Evolutionary conservation across 2,888 invertebrate species (phyloP), one percentile per base, ranked within the genome.

Genomic region (Syrista parreyssii): DNA sequence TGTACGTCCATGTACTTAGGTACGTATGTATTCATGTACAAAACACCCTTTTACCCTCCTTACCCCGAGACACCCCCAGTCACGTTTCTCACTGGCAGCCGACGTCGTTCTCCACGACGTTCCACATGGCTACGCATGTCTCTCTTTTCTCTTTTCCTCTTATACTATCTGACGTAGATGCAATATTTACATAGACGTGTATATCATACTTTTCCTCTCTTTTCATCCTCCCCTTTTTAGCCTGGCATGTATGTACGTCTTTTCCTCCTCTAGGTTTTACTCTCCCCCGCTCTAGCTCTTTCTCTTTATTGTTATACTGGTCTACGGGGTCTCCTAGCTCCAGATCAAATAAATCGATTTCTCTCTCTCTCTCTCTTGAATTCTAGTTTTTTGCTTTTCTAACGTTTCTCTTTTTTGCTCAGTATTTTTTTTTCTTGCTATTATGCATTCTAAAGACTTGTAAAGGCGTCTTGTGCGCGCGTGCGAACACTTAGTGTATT

Each of bases 21-120:
- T 35, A 74, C 12, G 35, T 74, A 74, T 34, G 30, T 32, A 68
- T 32, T 68, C 68, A 30, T n/a, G 75, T 68, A 68, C 68, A 68
- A 75, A 31, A 55, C 40, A 30, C 32, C 55, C 55, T 55, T 55
- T 23, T 55, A 55, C 55, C 68, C 68, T 71, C 68, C 23, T n/a
- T n/a, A 33, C 32, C 68, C 30, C 68, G 31, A 75, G 34, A 71
- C 30, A 30, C 11, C 71, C 32, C 31, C 30, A 11, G 9, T 55
- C 23, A 0, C 23, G 9, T 6, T 55, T 55, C 23, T 55, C 55
- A 55, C 55, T 23, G 23, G 55, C 55, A 55, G 23, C 23, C 55
- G 55, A 55, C 55, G 55, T 15, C 55, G 23, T 23, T 55, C 23
- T 55, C 9, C 55, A 23, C 9, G 55, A 55, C 55, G 55, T 55